Evolutionary conservation across 2,888 invertebrate species (phyloP), one percentile per base, ranked within the genome.

Genomic region (Synergus itoensis): DNA sequence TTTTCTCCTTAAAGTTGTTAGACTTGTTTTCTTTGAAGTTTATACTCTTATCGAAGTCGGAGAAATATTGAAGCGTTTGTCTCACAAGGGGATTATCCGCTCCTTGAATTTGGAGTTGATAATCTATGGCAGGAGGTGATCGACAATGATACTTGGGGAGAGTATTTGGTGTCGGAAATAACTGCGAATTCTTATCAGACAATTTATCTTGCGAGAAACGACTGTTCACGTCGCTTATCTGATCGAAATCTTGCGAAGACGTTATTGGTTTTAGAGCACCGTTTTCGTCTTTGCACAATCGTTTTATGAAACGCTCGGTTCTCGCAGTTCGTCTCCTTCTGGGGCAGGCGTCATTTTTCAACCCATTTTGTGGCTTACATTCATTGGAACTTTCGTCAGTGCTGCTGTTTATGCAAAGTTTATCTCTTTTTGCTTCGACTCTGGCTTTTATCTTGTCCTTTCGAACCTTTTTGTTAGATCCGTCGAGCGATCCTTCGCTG

Each of bases 241-340:
- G n/a, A 36, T 12, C 40, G 4, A 64, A 18, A 77, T 60, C 48
- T 36, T 77, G 5, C 9, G 40, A 11, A 77, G 60, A 28, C 16
- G 41, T 63, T 0, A 18, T 57, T 1, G 45, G 40, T 69, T 77
- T 76, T 16, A n/a, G 67, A 4, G 48, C 16, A 40, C 79, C 82
- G 45, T 73, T 81, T 0, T 84, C 85, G 45, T 89, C 90, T 28
- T 84, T 86, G 1, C 89, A 96, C 84, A 96, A 92, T 78, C 97
- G 94, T 88, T 96, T 96, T 79, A 96, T 95, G 88, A 97, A 96
- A 78, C 97, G 94, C 90, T 97, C 97, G 77, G 96, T 97, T 86
- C 97, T 94, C 0, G 97, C 96, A 40, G 95, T 94, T 78, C 97
- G 93, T 43, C 96, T 95, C 87, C 94, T 94, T 85, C 95, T 94